Percentiles rank a stretch among this genome's conserved stretches.
phyloP scores from a whole-genome alignment of 2,797 vertebrate species.

The Xenopus petersii region DNA sequence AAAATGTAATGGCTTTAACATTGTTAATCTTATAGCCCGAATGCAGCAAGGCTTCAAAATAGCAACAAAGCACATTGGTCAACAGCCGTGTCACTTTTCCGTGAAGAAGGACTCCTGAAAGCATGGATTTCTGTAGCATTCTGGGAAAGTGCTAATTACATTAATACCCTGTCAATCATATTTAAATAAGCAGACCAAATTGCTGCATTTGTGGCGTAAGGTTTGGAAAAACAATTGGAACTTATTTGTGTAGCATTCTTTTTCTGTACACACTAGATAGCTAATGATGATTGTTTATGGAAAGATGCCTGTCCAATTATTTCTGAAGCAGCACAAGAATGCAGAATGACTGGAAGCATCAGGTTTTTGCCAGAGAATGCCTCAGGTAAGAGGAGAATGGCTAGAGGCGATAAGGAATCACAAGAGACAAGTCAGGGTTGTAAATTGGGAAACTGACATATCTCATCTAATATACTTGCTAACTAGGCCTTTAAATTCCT shows the following conservation, averaged over 20 bases:
- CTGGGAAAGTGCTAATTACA: conserved; percentile 73
- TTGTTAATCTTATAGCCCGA: conserved; percentile 59
- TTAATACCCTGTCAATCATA: conserved; percentile 78
- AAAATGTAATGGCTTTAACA: conserved; percentile 80
- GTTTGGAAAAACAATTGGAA: conserved; percentile 64
- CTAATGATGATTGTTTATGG: conserved; percentile 88
- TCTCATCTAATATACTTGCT: conserved; percentile 98
- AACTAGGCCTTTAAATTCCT: conserved; percentile 99
- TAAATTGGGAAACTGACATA: conserved; percentile 99
- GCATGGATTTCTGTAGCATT: conserved; percentile 66
- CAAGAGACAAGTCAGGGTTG: conserved; percentile 88
- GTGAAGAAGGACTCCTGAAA: conserved; percentile 72
- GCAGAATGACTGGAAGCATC: conserved; percentile 99
- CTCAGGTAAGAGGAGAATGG: conserved; percentile 98
- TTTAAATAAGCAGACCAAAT: conserved; percentile 65
- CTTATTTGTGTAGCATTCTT: conserved; percentile 70
- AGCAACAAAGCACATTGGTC: conserved; percentile 73
- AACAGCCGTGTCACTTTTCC: conserved; percentile 74
- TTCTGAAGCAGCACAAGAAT: conserved; percentile 99
- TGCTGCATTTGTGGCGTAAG: conserved; percentile 70
- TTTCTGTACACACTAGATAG: conserved; percentile 69
- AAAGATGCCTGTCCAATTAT: conserved; percentile 98
- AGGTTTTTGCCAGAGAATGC: conserved; percentile 91
- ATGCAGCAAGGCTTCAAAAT: conserved; percentile 67
- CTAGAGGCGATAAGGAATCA: conserved; percentile 95